Evolutionary conservation across 2,797 vertebrate genomes (phyloP).

Genomic region (Chelonia mydas): DNA sequence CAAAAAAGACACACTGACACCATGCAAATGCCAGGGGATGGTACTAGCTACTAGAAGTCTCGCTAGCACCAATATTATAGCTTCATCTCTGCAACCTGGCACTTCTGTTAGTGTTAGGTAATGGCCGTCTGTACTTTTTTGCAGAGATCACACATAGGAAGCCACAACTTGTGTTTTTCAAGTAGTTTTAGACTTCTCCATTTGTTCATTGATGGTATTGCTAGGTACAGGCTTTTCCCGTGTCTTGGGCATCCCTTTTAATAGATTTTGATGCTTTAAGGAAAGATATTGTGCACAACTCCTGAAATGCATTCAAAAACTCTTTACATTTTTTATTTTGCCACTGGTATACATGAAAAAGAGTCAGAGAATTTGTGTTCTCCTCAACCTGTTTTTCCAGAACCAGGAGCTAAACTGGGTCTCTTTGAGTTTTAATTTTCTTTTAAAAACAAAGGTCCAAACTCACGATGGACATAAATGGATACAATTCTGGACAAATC

Average conservation of each 20-base stretch:
- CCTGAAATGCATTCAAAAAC: background rate
- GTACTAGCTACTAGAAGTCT: rapidly evolving
- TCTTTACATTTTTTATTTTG: background rate
- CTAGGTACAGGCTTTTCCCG: background rate
- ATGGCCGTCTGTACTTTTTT: too few relatives aligned
- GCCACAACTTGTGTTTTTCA: too few relatives aligned
- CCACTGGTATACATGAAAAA: background rate
- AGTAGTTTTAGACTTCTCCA: background rate
- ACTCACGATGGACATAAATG: too few relatives aligned
- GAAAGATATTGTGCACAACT: background rate
- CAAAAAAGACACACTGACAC: too few relatives aligned
- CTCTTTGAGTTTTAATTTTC: too few relatives aligned
- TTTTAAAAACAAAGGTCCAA: too few relatives aligned
- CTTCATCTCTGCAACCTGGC: background rate
- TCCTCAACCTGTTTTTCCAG: background rate
- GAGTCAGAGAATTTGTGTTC: background rate
- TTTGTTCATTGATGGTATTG: background rate
- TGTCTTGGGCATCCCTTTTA: background rate
- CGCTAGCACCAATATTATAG: rapidly evolving
- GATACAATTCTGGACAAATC: background rate
- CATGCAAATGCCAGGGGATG: background rate
- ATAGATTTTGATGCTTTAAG: too few relatives aligned
- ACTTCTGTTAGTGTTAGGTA: background rate
- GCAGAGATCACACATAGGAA: too few relatives aligned
- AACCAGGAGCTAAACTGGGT: background rate